phyloP scores from a whole-genome alignment of 2,113 vertebrate species.

The Protobothrops flavoviridis region DNA sequence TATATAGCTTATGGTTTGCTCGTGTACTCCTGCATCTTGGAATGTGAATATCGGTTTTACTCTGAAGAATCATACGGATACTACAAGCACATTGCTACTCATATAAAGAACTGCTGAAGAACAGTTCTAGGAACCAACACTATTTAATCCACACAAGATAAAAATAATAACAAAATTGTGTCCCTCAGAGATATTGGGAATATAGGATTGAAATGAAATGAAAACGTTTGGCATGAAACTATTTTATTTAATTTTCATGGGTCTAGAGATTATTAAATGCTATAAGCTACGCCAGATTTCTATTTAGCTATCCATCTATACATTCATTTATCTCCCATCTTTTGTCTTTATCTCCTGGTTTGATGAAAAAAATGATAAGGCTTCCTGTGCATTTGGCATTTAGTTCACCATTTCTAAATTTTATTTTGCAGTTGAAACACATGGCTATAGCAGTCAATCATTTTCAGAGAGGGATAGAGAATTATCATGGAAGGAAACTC shows the following conservation, averaged over 20 bases:
- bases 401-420: constrained; percentile 10
- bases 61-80: not conserved
- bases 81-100: not conserved
- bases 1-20: not conserved
- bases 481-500: constrained; percentile 4
- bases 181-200: not conserved
- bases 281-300: not conserved
- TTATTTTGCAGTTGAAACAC: constrained; percentile 5
- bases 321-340: not conserved
- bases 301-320: not conserved
- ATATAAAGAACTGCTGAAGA: not conserved
- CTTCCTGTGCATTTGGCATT: constrained; percentile 29
- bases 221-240: not conserved
- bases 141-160: not conserved
- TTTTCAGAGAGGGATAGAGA: not conserved
- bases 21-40: not conserved
- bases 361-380: not conserved
- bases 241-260: not conserved
- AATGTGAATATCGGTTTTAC: not conserved
- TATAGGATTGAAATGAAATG: not conserved
- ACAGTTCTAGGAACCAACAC: not conserved
- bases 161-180: not conserved
- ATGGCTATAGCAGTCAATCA: constrained; percentile 20
- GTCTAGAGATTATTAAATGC: not conserved
- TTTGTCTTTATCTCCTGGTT: not conserved